phyloP scores from a whole-genome alignment of 2,888 invertebrate genomes.

The Theodoxus fluviatilis region DNA sequence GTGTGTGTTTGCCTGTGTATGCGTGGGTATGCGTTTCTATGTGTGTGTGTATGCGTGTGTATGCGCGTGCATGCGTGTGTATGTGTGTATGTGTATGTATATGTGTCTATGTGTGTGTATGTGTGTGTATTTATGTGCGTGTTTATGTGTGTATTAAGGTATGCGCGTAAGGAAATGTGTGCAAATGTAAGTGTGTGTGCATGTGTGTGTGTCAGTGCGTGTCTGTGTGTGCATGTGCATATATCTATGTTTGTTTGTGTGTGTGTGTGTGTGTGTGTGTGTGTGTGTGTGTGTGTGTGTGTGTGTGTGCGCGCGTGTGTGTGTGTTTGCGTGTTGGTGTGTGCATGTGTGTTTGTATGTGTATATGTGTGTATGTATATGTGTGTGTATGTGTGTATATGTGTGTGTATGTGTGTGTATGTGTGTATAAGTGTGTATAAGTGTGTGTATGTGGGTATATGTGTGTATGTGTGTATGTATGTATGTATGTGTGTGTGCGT shows the following conservation, averaged over 20 bases:
- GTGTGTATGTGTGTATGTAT: neutral
- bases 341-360: slow-evolving; percentile 26
- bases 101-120: neutral
- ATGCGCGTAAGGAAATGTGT: neutral
- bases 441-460: neutral
- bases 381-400: neutral
- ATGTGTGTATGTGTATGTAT: neutral
- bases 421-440: neutral
- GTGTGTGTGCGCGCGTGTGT: too few species aligned
- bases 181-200: neutral
- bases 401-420: neutral
- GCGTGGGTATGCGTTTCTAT: neutral
- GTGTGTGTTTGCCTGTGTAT: slow-evolving; percentile 18
- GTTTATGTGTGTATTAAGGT: neutral
- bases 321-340: slow-evolving; percentile 20
- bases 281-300: slow-evolving; percentile 21
- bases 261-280: slow-evolving; percentile 14
- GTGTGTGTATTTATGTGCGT: neutral
- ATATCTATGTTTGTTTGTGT: slow-evolving; percentile 8
- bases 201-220: neutral
- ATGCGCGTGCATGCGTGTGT: slow-evolving; percentile 25
- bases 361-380: neutral
- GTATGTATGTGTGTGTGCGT: neutral
- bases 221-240: neutral
- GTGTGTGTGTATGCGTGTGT: slow-evolving; percentile 24